Evolutionary conservation across 2,888 invertebrate genomes (phyloP).

Genomic region (Tachina grossa): DNA sequence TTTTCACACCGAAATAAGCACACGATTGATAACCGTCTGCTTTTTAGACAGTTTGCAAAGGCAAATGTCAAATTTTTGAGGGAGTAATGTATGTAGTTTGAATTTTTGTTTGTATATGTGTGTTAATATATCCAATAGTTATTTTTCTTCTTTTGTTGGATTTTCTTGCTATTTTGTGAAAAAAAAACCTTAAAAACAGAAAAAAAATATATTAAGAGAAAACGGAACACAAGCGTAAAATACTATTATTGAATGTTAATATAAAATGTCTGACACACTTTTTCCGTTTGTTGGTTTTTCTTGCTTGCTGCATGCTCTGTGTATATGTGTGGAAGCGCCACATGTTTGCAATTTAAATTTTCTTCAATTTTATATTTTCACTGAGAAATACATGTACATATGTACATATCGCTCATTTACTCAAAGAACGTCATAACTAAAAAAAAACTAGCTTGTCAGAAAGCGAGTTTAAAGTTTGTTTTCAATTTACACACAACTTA

Average conservation of each 20-base stretch:
- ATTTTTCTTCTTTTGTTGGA: not conserved
- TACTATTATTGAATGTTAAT: conserved; percentile 69
- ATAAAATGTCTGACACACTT: conserved; percentile 72
- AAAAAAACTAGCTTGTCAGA: too few relatives aligned
- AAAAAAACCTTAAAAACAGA: conserved; percentile 17
- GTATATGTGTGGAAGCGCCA: conserved; percentile 39
- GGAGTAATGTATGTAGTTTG: conserved; percentile 18
- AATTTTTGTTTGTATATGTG: not conserved
- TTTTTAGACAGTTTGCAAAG: conserved; percentile 51
- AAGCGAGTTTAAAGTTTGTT: too few relatives aligned
- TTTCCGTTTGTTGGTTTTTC: conserved; percentile 65
- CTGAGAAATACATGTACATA: conserved; percentile 3
- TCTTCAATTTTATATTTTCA: conserved; percentile 55
- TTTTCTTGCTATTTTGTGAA: conserved; percentile 25
- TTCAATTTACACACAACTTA: too few relatives aligned
- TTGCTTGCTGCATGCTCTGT: conserved; percentile 14
- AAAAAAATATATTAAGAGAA: conserved; percentile 23
- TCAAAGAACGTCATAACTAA: too few relatives aligned
- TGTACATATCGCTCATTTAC: too few relatives aligned
- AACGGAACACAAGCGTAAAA: conserved; percentile 68
- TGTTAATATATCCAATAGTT: conserved; percentile 47
- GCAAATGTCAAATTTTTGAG: conserved; percentile 61
- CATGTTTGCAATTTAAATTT: conserved; percentile 69
- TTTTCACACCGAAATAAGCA: conserved; percentile 52
- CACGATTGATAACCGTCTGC: conserved; percentile 66